These are phyloP conservation scores for Stigmatopora nigra DNA, from an alignment of 2,113 vertebrate genomes.

Conservation along the genomic window DNA sequence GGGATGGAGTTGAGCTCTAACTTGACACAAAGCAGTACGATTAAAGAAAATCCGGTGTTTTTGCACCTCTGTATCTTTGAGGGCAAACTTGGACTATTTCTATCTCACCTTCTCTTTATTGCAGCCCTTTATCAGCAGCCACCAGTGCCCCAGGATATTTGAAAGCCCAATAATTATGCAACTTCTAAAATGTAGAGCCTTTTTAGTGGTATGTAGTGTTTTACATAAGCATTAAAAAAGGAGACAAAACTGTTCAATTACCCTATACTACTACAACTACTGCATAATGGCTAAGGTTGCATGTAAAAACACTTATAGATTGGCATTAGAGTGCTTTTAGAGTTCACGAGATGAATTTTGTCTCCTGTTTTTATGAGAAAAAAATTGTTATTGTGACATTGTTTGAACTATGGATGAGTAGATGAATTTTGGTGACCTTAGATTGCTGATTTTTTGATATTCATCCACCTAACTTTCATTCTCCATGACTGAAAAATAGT, in stretches of 20 bases:
- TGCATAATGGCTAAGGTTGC: neutral
- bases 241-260: neutral
- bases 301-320: neutral
- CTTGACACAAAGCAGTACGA: neutral
- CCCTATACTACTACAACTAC: too few species aligned
- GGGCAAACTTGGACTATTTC: neutral
- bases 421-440: too few species aligned
- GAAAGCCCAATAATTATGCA: constrained; percentile 3
- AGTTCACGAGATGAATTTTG: neutral
- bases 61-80: neutral
- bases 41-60: neutral
- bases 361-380: neutral
- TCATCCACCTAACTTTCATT: too few species aligned
- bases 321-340: neutral
- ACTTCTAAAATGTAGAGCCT: neutral
- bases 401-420: too few species aligned
- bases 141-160: neutral
- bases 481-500: too few species aligned
- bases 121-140: neutral
- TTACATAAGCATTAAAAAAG: constrained; percentile 3
- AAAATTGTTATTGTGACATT: neutral
- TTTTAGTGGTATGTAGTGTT: neutral
- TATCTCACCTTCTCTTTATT: neutral
- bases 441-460: too few species aligned
- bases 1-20: neutral